A percentile compares a stretch with the other conserved stretches of the same genome.
These are phyloP conservation scores for Aptenodytes patagonicus DNA, from an alignment of 2,113 vertebrate genomes.

Conservation along the genomic window DNA sequence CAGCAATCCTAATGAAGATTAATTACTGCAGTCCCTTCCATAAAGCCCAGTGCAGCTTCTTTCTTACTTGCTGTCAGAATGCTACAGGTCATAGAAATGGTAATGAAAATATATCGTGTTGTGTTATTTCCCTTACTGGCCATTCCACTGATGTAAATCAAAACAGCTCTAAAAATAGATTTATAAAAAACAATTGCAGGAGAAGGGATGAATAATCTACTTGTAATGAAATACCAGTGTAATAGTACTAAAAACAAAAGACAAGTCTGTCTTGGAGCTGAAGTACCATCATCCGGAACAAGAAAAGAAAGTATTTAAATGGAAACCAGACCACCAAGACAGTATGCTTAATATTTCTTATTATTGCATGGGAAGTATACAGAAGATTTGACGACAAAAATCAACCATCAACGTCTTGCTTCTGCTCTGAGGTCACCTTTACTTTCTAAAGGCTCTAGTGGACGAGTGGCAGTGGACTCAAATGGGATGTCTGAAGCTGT, in stretches of 20 bases:
- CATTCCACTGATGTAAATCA: not conserved
- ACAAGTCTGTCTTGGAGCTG: not conserved
- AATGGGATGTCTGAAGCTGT: not conserved
- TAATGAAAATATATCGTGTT: slow-evolving; percentile 60
- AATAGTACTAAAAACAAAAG: not conserved
- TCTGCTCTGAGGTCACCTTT: not conserved
- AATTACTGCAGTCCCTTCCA: slow-evolving; percentile 71
- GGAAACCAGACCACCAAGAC: not conserved
- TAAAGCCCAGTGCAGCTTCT: slow-evolving; percentile 52
- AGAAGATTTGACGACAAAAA: not conserved
- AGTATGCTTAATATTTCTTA: not conserved
- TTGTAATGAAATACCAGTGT: not conserved
- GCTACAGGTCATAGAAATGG: not conserved
- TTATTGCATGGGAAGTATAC: not conserved
- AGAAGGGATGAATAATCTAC: slow-evolving; percentile 12
- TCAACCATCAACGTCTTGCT: not conserved
- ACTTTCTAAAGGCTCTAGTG: not conserved
- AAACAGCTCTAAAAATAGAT: slow-evolving; percentile 22
- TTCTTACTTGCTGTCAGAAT: slow-evolving; percentile 60
- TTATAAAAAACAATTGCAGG: not conserved
- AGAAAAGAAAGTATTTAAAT: not conserved
- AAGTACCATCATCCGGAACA: not conserved
- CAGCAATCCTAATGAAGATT: slow-evolving; percentile 75
- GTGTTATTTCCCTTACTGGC: slow-evolving; percentile 29
- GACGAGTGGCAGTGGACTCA: not conserved